phyloP scores from a whole-genome alignment of 2,113 vertebrate species.

The Megalops atlanticus region DNA sequence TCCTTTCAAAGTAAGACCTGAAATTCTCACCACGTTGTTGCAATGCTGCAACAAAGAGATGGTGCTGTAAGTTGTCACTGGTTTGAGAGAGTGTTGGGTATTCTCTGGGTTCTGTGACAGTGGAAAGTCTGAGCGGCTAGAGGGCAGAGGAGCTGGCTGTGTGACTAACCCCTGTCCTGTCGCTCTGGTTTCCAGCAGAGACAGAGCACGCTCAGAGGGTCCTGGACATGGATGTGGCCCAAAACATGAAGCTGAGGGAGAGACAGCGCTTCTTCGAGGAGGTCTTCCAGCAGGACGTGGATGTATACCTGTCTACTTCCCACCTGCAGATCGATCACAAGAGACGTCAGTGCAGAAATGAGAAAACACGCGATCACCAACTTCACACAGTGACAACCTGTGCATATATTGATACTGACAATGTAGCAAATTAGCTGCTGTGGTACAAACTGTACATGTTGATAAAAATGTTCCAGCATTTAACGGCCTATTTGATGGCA shows the following conservation, averaged over 20 bases:
- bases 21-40: no score
- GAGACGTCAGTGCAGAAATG: constrained; percentile 80
- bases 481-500: no score
- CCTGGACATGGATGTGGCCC: constrained; percentile 69
- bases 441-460: no score
- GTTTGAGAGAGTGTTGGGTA: neutral
- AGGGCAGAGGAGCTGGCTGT: neutral
- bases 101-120: no score
- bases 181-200: constrained; percentile 52
- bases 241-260: constrained; percentile 81
- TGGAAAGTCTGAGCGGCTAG: no score
- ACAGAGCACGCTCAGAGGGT: constrained; percentile 58
- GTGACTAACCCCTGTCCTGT: neutral
- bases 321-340: constrained; percentile 85
- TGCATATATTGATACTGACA: no score
- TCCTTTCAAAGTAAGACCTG: no score
- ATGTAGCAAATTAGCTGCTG: no score
- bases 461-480: no score
- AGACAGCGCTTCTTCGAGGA: constrained; percentile 90
- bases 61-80: neutral
- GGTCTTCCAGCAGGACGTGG: constrained; percentile 88
- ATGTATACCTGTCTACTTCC: constrained; percentile 82
- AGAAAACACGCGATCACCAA: no score
- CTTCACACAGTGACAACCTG: no score
- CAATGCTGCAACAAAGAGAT: no score